Evolutionary conservation across 2,113 vertebrate genomes (phyloP).

Genomic region (Amphiprion percula): DNA sequence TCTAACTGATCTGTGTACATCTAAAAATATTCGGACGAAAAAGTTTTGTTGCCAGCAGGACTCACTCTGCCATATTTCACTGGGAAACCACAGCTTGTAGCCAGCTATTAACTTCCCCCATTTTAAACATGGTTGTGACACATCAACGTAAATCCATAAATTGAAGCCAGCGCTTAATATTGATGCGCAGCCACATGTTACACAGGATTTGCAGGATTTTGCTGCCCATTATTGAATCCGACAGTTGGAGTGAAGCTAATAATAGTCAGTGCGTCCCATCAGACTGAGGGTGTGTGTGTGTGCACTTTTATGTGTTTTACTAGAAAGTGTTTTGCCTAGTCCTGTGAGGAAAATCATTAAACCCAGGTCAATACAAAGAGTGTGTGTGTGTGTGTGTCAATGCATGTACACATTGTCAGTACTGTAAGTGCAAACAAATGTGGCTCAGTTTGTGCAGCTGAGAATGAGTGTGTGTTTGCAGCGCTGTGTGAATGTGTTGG

Average conservation of each 20-base stretch:
- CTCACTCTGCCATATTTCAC: neutral
- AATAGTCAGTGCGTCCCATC: neutral
- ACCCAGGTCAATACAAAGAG: neutral
- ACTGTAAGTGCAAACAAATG: neutral
- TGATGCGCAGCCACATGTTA: neutral
- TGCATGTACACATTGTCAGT: neutral
- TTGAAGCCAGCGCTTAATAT: neutral
- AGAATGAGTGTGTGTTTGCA: too few species aligned
- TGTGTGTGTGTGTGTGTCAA: neutral
- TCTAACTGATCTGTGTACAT: too few species aligned
- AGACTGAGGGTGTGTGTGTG: neutral
- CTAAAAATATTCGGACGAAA: too few species aligned
- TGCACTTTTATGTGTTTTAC: neutral
- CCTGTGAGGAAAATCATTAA: constrained; percentile 7
- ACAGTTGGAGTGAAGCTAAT: constrained; percentile 7
- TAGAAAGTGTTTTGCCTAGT: too few species aligned
- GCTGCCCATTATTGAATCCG: neutral
- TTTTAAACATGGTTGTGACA: constrained; percentile 5
- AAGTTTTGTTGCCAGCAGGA: too few species aligned
- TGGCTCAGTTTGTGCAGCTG: neutral
- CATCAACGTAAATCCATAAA: neutral
- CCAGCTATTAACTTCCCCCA: too few species aligned
- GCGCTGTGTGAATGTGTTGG: neutral
- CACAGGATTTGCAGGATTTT: neutral
- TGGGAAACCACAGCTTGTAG: too few species aligned